Percentiles rank a stretch among this genome's conserved stretches.
These are phyloP conservation scores for Scolopax bukidnonensis DNA, from an alignment of 2,797 vertebrate species.

Conservation along the genomic window DNA sequence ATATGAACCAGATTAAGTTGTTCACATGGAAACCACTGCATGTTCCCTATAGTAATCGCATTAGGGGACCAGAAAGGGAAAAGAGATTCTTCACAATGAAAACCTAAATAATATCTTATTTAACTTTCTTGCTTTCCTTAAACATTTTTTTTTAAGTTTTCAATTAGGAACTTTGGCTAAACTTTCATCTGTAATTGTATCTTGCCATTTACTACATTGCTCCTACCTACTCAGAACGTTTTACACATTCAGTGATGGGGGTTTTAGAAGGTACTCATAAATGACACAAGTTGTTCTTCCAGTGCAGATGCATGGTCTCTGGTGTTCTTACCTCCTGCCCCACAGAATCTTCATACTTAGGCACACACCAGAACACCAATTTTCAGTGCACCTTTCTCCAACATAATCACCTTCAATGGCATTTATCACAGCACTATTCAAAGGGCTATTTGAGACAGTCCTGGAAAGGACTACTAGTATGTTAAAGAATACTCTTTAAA, in stretches of 20 bases:
- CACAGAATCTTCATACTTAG: not conserved
- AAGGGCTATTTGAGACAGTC: not conserved
- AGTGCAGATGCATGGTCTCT: not conserved
- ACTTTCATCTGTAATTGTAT: not conserved
- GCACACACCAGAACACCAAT: not conserved
- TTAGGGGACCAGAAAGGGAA: slow-evolving; percentile 8
- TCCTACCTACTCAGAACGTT: not conserved
- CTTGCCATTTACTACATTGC: not conserved
- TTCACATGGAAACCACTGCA: slow-evolving; percentile 49
- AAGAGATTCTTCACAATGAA: not conserved
- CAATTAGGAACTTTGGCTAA: not conserved
- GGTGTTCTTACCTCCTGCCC: not conserved
- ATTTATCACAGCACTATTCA: not conserved
- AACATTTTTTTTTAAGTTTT: not conserved
- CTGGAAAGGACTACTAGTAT: not conserved
- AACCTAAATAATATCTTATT: not conserved
- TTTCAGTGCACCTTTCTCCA: not conserved
- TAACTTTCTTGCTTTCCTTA: not conserved
- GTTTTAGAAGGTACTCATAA: not conserved
- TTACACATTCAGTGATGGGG: not conserved
- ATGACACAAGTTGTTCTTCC: not conserved
- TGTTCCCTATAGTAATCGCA: not conserved
- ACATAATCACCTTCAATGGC: not conserved
- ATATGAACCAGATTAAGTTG: slow-evolving; percentile 37
- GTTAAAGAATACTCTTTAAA: not conserved